These are phyloP conservation scores for Eclectus roratus DNA, from an alignment of 2,113 vertebrate species.

Conservation along the genomic window DNA sequence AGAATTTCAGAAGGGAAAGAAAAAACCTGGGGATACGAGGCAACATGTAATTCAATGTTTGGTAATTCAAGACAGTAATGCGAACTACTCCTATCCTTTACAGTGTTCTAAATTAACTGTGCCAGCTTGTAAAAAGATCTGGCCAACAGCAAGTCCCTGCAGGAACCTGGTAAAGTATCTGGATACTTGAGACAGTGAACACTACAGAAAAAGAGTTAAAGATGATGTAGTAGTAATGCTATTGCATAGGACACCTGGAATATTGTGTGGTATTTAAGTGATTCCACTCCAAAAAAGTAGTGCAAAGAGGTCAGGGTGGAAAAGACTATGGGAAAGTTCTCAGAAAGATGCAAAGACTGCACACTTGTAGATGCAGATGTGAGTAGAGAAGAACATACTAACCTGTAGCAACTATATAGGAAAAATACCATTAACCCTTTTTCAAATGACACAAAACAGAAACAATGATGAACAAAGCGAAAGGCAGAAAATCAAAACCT, in stretches of 20 bases:
- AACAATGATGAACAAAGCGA: not conserved
- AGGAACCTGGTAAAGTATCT: not conserved
- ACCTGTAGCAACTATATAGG: not conserved
- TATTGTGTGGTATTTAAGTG: not conserved
- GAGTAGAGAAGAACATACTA: not conserved
- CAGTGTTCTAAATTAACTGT: not conserved
- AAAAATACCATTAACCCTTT: not conserved
- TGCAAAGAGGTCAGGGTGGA: not conserved
- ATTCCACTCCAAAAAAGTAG: not conserved
- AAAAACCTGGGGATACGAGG: not conserved
- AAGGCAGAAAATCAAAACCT: not conserved
- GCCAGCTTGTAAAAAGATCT: conserved; percentile 43
- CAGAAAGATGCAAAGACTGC: not conserved
- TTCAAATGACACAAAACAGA: not conserved
- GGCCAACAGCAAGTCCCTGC: not conserved
- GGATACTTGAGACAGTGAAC: not conserved
- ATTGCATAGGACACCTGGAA: not conserved
- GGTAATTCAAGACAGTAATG: conserved; percentile 17
- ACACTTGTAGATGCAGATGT: not conserved
- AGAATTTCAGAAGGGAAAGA: not conserved
- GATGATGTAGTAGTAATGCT: not conserved
- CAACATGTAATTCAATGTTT: not conserved
- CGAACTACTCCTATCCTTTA: conserved; percentile 38
- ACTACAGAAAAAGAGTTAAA: not conserved
- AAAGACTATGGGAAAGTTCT: not conserved